Percentiles rank a stretch among this genome's conserved stretches.
Conservation (phyloP, 1,140 invertebrate species). For the Megalopta genalis region DNA sequence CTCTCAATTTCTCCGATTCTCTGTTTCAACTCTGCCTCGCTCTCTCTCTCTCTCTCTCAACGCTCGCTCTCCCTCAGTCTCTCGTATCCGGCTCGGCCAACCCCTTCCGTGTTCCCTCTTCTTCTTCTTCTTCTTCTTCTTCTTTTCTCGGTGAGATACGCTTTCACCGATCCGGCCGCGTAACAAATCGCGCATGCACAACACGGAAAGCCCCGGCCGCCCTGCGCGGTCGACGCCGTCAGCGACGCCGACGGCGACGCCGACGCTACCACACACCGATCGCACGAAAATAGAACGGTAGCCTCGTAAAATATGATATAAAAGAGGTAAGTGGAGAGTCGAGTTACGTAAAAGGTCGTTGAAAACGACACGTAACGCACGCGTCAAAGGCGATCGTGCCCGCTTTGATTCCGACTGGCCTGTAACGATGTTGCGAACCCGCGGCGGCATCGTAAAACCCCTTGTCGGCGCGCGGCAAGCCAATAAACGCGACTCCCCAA, state of each 20-base stretch:
- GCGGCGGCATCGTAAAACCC: slow-evolving; percentile 6
- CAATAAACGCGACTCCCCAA: background rate
- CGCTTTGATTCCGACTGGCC: slow-evolving; percentile 36
- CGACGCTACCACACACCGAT: background rate
- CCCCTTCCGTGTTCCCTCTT: background rate
- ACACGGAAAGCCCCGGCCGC: background rate
- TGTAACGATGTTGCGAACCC: slow-evolving; percentile 11
- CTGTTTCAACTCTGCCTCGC: background rate
- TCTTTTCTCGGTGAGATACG: background rate
- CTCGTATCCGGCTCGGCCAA: no score
- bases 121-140: background rate
- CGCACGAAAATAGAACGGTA: background rate
- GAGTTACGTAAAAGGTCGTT: background rate
- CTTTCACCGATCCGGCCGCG: background rate
- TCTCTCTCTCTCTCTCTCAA: background rate
- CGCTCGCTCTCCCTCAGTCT: background rate
- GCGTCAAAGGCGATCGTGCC: slow-evolving; percentile 36
- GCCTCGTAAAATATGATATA: background rate
- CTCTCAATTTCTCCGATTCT: background rate
- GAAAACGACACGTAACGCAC: background rate
- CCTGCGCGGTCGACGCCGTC: no score
- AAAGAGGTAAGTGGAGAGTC: background rate
- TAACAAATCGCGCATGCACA: slow-evolving; percentile 29
- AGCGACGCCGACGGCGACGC: background rate
- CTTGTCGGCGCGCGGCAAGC: background rate